Evolutionary conservation across 2,797 vertebrate species (phyloP), one percentile per base, ranked within the genome.

Genomic region (Onychomys arenicola): DNA sequence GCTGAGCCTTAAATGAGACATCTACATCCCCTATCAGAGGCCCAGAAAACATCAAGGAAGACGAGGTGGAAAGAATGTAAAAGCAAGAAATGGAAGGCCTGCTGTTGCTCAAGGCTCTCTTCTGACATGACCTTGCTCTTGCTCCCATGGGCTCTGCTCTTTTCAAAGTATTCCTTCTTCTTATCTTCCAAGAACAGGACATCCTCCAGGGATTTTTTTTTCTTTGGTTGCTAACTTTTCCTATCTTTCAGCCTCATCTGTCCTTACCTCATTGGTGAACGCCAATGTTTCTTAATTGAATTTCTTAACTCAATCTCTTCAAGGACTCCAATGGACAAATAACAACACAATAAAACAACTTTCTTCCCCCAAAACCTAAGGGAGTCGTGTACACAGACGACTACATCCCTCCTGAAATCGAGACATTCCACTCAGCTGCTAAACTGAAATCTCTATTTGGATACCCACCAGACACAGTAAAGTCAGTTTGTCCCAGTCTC

Each of bases 21-120:
- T 46, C 9, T 21, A 10, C 11, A 63, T 29, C 1, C 2, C 9
- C 2, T 7, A 7, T 21, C 40, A 6, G 32, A 23, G 5, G 0
- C 61, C 49, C 61, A 34, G 82, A 49, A 65, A 46, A 34, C 32
- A 46, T 32, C 10, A 13, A 65, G 11, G 29, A 67, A 46, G 61
- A 80, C n/a, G 52, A 80, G 34, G 19, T 6, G 49, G 25, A 13
- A 46, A 49, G 43, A 65, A 85, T 4, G 61, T 46, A 14, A 85
- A 67, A 46, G 11, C 61, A 12, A 67, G 40, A 34, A 65, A 34
- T 13, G 0, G 29, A 49, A 46, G 40, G 29, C 40, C 6, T 7
- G 0, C 29, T 23, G 17, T 12, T 23, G 40, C 11, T 5, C 21
- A 84, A 65, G 40, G 61, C 16, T 65, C 5, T 46, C 82, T 83